Conservation (phyloP, 2,113 vertebrate species). For the Accipiter virgatus region DNA sequence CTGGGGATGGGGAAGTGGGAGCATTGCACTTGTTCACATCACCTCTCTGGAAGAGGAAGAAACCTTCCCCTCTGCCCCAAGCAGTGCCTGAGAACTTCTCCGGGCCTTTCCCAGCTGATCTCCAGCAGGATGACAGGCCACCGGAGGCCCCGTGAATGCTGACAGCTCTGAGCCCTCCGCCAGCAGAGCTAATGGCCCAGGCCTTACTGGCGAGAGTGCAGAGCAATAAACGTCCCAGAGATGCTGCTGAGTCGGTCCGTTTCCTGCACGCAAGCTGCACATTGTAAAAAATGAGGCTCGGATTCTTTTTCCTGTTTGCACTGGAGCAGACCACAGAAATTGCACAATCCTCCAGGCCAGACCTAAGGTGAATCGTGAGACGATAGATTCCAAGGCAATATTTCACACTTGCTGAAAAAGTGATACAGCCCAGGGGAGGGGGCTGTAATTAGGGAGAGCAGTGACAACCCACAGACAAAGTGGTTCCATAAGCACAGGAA, state of each 20-base stretch:
- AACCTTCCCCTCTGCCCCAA: background rate
- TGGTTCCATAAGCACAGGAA: slow-evolving; percentile 31
- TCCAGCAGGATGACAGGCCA: background rate
- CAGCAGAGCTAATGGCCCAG: background rate
- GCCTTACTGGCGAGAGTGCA: background rate
- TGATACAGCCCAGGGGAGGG: slow-evolving; percentile 26
- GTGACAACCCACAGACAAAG: slow-evolving; percentile 22
- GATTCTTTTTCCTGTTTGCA: slow-evolving; percentile 61
- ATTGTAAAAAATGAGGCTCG: slow-evolving; percentile 38
- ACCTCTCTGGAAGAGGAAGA: background rate
- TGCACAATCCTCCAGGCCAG: slow-evolving; percentile 33
- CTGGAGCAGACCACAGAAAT: slow-evolving; percentile 39
- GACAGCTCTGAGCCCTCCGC: background rate
- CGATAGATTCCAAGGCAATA: background rate
- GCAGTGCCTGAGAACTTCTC: background rate
- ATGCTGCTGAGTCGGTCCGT: background rate
- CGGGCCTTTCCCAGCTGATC: background rate
- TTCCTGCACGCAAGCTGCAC: slow-evolving; percentile 60
- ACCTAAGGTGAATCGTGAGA: slow-evolving; percentile 27
- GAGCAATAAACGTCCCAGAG: slow-evolving; percentile 7
- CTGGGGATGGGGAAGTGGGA: background rate
- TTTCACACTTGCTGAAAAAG: slow-evolving; percentile 57
- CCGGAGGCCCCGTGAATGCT: accelerated
- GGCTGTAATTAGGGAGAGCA: slow-evolving; percentile 7
- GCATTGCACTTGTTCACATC: background rate